Percentiles rank a stretch among this genome's conserved stretches.
These are phyloP conservation scores for Atherix ibis DNA, from an alignment of 2,888 invertebrate species.

Conservation along the genomic window DNA sequence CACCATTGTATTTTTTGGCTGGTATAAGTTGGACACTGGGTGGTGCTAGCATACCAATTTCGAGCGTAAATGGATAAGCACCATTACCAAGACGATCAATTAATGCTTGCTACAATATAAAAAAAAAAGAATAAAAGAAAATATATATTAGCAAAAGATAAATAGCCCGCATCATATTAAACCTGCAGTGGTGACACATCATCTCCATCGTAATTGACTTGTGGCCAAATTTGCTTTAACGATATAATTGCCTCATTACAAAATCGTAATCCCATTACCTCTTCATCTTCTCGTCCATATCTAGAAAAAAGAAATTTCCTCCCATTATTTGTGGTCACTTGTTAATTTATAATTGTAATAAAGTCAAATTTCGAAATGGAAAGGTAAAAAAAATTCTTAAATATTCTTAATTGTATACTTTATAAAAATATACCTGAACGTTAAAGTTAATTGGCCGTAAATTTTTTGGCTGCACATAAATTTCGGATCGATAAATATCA, in stretches of 20 bases:
- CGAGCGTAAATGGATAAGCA: conserved; percentile 61
- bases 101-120: conserved; percentile 49
- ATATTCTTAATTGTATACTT: no score
- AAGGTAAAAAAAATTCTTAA: no score
- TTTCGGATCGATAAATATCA: conserved; percentile 67
- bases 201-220: conserved; percentile 35
- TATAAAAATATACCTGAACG: conserved; percentile 52
- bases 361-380: no score
- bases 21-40: conserved; percentile 74
- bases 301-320: conserved; percentile 29
- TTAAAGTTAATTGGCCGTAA: conserved; percentile 67
- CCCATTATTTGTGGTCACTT: no score
- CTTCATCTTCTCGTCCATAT: conserved; percentile 89
- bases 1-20: conserved; percentile 72
- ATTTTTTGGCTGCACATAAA: conserved; percentile 50
- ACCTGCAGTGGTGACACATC: conserved; percentile 48
- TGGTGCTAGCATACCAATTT: conserved; percentile 62
- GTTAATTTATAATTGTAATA: no score
- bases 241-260: conserved; percentile 90
- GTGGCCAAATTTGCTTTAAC: conserved; percentile 65
- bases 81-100: conserved; percentile 55
- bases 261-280: conserved; percentile 91
- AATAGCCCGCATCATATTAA: no score
- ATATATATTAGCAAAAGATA: conserved; percentile 2
- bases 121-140: conserved; percentile 1